A percentile compares a stretch with the other conserved stretches of the same genome.
These are phyloP conservation scores for Synanthedon tipuliformis DNA, from an alignment of 2,888 invertebrate species.

Conservation along the genomic window DNA sequence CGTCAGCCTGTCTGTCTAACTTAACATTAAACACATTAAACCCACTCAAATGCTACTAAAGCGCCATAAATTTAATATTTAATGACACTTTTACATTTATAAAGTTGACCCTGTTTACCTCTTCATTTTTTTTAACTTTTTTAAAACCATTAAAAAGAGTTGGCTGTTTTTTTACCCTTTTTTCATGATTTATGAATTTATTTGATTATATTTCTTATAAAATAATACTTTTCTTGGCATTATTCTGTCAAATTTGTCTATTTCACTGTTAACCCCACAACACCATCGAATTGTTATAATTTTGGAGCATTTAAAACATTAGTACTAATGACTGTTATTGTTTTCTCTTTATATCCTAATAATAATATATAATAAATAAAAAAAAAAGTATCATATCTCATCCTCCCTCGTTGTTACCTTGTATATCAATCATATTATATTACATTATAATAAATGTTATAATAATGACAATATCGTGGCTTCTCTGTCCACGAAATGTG, in stretches of 20 bases:
- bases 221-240: slow-evolving; percentile 26
- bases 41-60: too few relatives aligned
- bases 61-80: too few relatives aligned
- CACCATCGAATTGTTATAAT: slow-evolving; percentile 19
- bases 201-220: slow-evolving; percentile 7
- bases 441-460: slow-evolving; percentile 45
- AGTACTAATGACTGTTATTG: slow-evolving; percentile 30
- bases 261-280: slow-evolving; percentile 48
- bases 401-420: slow-evolving; percentile 26
- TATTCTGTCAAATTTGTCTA: slow-evolving; percentile 33
- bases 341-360: slow-evolving; percentile 21
- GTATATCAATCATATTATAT: too few relatives aligned
- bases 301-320: slow-evolving; percentile 28
- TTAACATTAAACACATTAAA: too few relatives aligned
- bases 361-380: slow-evolving; percentile 31
- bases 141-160: too few relatives aligned
- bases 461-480: slow-evolving; percentile 57
- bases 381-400: slow-evolving; percentile 46
- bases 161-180: too few relatives aligned
- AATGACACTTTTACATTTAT: too few relatives aligned
- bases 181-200: too few relatives aligned
- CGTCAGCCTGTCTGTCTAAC: too few relatives aligned
- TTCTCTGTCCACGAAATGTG: slow-evolving; percentile 30
- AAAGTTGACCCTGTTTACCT: too few relatives aligned
- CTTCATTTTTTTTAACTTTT: too few relatives aligned